Base-by-base conservation (phyloP, 2,113 vertebrate genomes). In the Barnardius zonarius region DNA sequence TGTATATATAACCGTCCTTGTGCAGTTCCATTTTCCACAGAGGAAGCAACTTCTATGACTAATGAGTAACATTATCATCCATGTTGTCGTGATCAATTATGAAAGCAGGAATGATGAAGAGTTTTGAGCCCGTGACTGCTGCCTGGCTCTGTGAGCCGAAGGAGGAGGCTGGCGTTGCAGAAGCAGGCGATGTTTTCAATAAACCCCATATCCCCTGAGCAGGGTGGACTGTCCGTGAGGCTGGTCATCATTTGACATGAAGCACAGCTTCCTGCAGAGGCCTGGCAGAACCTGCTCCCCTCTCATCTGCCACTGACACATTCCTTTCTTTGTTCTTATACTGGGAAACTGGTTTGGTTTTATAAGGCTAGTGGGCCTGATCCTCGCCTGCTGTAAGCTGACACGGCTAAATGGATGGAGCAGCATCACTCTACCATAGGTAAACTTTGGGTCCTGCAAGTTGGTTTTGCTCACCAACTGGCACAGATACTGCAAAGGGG, bases 101-200 rank as follows among this genome's bases (percentile, higher is more conserved):
- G 2, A 63, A 68, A 88, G 55, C 48, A 68, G 25, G 43, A 81
- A 67, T 0, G 11, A 55, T 44, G 43, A 28, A 24, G 63, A 17
- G 17, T 63, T 66, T 20, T 24, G 30, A 51, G 44, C 3, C 28
- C 0, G 0, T 25, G 59, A 52, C 43, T 31, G 23, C 30, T 52
- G 73, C 54, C 64, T 2, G 5, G 90, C 57, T 51, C 64, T 12
- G 23, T 0, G 0, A 72, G 76, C 55, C 0, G 0, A 19, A 0
- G 4, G 39, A 33, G 27, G 15, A 7, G 52, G 8, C 33, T 23
- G 77, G 31, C 43, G 67, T 48, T 31, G 15, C 11, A 13, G 37
- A 51, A 76, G n/a, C 4, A 1, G 55, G 62, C 0, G 1, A 17
- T n/a, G 80, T 67, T 76, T 44, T 39, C 75, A 35, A 5, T 11